phyloP scores from a whole-genome alignment of 2,797 vertebrate species.

The Eospalax fontanierii region DNA sequence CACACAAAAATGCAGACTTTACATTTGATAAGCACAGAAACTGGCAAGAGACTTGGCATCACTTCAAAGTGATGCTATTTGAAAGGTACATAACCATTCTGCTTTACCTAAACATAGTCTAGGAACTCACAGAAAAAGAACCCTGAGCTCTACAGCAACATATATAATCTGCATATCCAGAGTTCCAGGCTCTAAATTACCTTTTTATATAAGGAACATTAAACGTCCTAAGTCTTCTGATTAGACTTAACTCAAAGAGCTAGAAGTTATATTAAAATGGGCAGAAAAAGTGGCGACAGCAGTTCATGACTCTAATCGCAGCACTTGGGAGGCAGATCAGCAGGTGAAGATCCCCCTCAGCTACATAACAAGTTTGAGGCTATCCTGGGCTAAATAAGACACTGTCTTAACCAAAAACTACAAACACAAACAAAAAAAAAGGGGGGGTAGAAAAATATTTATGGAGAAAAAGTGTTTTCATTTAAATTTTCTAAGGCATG shows the following conservation, averaged over 20 bases:
- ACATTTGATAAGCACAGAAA: conserved; percentile 47
- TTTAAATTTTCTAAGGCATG: conserved; percentile 23
- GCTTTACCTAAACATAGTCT: neutral
- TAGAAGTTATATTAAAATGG: conserved; percentile 23
- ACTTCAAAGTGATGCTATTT: neutral
- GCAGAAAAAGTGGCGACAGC: neutral
- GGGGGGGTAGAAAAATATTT: neutral
- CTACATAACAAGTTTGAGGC: neutral
- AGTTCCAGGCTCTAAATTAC: neutral
- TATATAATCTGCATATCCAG: neutral
- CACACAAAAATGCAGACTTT: neutral
- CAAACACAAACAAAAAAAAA: neutral
- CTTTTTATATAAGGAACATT: neutral
- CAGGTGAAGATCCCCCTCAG: neutral
- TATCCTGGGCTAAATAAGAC: neutral
- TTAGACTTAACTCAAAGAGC: conserved; percentile 5
- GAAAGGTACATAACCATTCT: conserved; percentile 35
- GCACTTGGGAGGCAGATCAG: neutral
- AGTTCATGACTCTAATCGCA: neutral
- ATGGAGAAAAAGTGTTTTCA: conserved; percentile 23
- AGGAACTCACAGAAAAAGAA: conserved; percentile 50
- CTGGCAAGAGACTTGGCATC: neutral
- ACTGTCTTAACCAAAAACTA: neutral
- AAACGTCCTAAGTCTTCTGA: neutral
- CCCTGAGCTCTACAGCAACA: neutral